Conservation (phyloP, 2,888 invertebrate species). For the Ametastegia equiseti region DNA sequence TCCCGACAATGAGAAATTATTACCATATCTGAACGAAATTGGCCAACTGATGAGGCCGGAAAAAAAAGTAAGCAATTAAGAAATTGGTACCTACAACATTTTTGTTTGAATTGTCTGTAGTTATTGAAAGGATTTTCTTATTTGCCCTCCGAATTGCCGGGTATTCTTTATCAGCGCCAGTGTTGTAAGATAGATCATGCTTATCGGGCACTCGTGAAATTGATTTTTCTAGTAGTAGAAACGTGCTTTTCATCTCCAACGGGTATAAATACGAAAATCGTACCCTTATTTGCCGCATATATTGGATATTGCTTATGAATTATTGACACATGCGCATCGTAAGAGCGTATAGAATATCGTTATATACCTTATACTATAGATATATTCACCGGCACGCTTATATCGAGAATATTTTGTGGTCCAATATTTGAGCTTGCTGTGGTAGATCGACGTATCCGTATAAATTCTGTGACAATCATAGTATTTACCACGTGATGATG, state of each 20-base stretch:
- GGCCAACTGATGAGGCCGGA: neutral
- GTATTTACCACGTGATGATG: conserved; percentile 17
- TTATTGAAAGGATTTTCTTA: neutral
- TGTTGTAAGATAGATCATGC: conserved; percentile 1
- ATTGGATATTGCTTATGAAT: conserved; percentile 25
- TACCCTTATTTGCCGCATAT: neutral
- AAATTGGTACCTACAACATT: neutral
- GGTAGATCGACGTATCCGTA: conserved; percentile 4
- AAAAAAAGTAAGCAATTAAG: neutral
- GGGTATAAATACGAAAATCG: conserved; percentile 8
- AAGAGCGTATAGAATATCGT: neutral
- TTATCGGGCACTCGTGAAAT: neutral
- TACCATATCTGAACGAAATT: neutral
- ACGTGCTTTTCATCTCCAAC: neutral
- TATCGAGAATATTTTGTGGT: conserved; percentile 5
- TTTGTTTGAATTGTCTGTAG: neutral
- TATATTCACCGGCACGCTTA: neutral
- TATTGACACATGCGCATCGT: conserved; percentile 22
- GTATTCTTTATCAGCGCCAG: neutral
- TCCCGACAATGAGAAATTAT: no score
- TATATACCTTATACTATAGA: neutral
- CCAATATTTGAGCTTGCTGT: conserved; percentile 8
- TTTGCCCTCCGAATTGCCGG: neutral
- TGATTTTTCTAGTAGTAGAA: conserved; percentile 15
- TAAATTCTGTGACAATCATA: conserved; percentile 5